Evolutionary conservation across 1,140 invertebrate species (phyloP).

Genomic region (Drosophila suzukii): DNA sequence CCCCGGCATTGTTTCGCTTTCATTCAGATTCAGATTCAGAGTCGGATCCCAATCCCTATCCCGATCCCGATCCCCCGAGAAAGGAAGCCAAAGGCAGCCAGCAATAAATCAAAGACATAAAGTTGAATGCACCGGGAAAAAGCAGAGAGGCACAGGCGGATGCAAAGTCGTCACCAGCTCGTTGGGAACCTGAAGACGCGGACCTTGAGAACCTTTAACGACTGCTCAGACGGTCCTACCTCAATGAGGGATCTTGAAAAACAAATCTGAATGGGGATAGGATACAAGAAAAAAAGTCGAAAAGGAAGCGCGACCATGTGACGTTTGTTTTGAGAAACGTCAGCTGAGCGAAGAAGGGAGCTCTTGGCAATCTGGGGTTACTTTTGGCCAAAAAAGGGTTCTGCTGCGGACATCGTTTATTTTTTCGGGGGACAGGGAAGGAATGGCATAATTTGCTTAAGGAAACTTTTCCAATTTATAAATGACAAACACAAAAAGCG

Average conservation of each 20-base stretch:
- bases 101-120: slow-evolving; percentile 80
- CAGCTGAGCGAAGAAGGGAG: slow-evolving; percentile 66
- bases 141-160: slow-evolving; percentile 53
- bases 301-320: slow-evolving; percentile 37
- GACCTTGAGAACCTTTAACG: slow-evolving; percentile 62
- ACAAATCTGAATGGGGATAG: slow-evolving; percentile 64
- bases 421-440: slow-evolving; percentile 33
- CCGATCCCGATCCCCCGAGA: slow-evolving; percentile 28
- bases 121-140: slow-evolving; percentile 73
- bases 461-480: slow-evolving; percentile 84
- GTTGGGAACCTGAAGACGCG: slow-evolving; percentile 60
- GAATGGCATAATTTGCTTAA: slow-evolving; percentile 81
- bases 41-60: slow-evolving; percentile 15
- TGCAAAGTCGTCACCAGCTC: slow-evolving; percentile 74
- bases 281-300: slow-evolving; percentile 6
- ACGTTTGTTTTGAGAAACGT: slow-evolving; percentile 68
- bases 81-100: slow-evolving; percentile 46
- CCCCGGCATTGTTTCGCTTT: slow-evolving; percentile 73
- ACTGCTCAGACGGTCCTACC: slow-evolving; percentile 54
- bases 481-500: slow-evolving; percentile 79
- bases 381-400: slow-evolving; percentile 17
- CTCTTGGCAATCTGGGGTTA: neutral
- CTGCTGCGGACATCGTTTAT: slow-evolving; percentile 23
- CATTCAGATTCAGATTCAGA: slow-evolving; percentile 47
- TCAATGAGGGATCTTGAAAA: slow-evolving; percentile 71